phyloP scores from a whole-genome alignment of 2,113 vertebrate genomes.

The Pitta sordida region DNA sequence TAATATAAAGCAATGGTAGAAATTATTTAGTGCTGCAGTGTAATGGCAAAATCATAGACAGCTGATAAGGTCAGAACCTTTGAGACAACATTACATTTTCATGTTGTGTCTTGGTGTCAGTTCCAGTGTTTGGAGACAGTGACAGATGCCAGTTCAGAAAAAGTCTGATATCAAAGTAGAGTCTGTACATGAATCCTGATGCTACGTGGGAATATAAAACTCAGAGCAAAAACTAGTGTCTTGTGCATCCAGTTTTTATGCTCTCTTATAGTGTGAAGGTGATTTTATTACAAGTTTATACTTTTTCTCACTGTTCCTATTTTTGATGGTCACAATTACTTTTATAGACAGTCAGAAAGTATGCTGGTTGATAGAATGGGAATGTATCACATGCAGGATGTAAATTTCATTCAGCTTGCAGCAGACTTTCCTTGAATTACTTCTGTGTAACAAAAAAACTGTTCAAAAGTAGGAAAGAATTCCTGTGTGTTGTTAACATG shows the following conservation, averaged over 20 bases:
- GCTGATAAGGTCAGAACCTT: neutral
- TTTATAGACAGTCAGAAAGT: neutral
- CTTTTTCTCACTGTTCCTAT: neutral
- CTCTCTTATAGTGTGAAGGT: neutral
- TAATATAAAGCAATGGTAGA: neutral
- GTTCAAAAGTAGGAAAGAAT: neutral
- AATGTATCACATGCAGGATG: neutral
- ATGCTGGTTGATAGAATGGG: neutral
- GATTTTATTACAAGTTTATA: neutral
- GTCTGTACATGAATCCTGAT: neutral
- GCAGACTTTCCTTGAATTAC: neutral
- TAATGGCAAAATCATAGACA: neutral
- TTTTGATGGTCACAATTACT: neutral
- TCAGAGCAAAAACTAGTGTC: neutral
- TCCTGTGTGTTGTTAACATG: neutral
- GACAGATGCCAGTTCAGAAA: neutral
- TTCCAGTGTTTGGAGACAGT: neutral
- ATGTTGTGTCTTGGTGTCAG: neutral
- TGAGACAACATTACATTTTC: accelerated
- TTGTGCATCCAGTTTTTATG: neutral
- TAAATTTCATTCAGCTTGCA: neutral
- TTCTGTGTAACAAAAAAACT: neutral
- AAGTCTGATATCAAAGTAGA: neutral
- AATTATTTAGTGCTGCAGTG: neutral
- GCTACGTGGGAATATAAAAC: neutral